Conservation (phyloP, 2,888 invertebrate species). For the Cataglyphis cursor region DNA sequence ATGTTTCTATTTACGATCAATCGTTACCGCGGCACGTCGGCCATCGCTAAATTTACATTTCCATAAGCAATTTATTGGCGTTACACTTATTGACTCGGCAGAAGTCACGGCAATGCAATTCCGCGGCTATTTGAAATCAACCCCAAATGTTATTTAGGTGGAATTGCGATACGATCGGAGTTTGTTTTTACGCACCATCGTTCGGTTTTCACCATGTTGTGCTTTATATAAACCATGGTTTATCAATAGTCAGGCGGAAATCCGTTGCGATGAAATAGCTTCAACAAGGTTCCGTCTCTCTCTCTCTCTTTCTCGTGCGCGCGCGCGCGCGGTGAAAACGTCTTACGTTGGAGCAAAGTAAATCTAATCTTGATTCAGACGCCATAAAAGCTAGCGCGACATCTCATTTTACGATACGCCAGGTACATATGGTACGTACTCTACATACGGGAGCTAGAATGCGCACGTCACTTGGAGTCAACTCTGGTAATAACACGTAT, state of each 20-base stretch:
- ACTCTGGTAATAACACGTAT: conserved; percentile 64
- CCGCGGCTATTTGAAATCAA: background rate
- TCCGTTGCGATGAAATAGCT: conserved; percentile 31
- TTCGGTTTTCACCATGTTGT: background rate
- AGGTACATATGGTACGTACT: conserved; percentile 75
- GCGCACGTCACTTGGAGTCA: conserved; percentile 38
- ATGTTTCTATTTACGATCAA: conserved; percentile 38
- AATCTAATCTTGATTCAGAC: conserved; percentile 85
- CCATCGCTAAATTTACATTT: conserved; percentile 43
- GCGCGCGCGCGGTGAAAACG: conserved; percentile 67
- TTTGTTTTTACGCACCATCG: background rate
- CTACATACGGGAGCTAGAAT: conserved; percentile 34
- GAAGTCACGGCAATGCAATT: background rate
- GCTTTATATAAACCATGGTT: conserved; percentile 23
- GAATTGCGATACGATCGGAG: background rate
- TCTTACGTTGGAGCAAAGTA: conserved; percentile 78
- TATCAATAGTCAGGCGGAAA: background rate
- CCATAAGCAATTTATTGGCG: conserved; percentile 14
- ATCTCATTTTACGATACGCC: conserved; percentile 84
- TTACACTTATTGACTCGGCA: conserved; percentile 14
- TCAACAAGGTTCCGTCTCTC: conserved; percentile 27
- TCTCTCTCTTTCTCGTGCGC: background rate
- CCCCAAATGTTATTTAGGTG: background rate
- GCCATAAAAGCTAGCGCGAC: conserved; percentile 82
- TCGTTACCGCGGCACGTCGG: conserved; percentile 30